Evolutionary conservation across 2,888 invertebrate species (phyloP).

Genomic region (Lasioglossum villosulum): DNA sequence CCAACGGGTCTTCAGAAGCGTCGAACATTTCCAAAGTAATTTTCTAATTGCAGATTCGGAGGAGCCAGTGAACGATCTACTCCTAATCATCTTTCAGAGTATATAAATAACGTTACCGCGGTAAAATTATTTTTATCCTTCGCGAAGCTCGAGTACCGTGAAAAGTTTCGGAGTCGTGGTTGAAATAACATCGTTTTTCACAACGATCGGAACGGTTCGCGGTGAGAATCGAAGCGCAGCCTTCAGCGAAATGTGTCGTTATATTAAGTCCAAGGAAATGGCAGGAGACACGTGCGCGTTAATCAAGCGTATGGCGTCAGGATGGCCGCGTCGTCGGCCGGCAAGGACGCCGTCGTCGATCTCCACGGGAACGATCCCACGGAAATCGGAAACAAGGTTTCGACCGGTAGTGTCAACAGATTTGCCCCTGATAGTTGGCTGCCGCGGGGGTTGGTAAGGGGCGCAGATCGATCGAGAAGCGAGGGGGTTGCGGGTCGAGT

Average conservation of each 20-base stretch:
- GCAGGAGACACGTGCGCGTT: constrained; percentile 49
- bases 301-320: constrained; percentile 54
- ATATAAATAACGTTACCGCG: neutral
- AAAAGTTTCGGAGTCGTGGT: neutral
- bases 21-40: constrained; percentile 28
- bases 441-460: constrained; percentile 15
- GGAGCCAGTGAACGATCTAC: no score
- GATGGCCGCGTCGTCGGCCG: neutral
- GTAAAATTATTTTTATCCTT: neutral
- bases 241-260: constrained; percentile 23
- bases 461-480: constrained; percentile 69
- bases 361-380: constrained; percentile 60
- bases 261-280: constrained; percentile 34
- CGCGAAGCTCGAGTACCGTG: neutral
- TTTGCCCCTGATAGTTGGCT: constrained; percentile 77
- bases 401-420: constrained; percentile 79
- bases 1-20: constrained; percentile 23
- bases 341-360: constrained; percentile 54
- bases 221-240: neutral
- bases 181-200: neutral
- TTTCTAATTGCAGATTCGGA: constrained; percentile 12
- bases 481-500: constrained; percentile 68
- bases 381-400: constrained; percentile 75
- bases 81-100: no score
- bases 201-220: constrained; percentile 10